Evolutionary conservation across 2,113 vertebrate species (phyloP).

Genomic region (Corvus moneduloides): DNA sequence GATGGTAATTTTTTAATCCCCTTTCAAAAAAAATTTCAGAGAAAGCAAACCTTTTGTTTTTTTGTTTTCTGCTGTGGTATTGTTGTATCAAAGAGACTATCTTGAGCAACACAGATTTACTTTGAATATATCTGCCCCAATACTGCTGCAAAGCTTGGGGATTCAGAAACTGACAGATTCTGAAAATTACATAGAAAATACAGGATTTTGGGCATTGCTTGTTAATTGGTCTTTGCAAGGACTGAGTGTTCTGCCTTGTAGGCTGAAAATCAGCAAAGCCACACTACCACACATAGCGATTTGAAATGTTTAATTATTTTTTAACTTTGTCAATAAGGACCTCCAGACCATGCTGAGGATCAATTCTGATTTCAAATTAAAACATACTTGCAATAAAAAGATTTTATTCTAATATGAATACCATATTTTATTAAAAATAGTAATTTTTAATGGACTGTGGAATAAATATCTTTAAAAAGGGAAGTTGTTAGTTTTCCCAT

Average conservation of each 20-base stretch:
- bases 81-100: slow-evolving; percentile 35
- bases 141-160: background rate
- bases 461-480: background rate
- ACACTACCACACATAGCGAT: background rate
- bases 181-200: background rate
- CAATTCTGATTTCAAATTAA: background rate
- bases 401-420: background rate
- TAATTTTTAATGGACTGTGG: background rate
- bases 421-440: background rate
- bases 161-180: background rate
- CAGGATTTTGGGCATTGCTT: background rate
- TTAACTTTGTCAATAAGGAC: background rate
- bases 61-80: background rate
- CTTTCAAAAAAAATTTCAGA: background rate
- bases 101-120: background rate
- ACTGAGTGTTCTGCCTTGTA: background rate
- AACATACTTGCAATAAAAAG: background rate
- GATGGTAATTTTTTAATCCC: slow-evolving; percentile 37
- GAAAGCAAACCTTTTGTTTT: background rate
- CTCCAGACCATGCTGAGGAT: background rate
- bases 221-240: background rate
- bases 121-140: background rate
- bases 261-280: background rate
- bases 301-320: background rate
- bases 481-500: background rate